Evolutionary conservation across 2,113 vertebrate species (phyloP).

Genomic region (Narcine bancroftii): DNA sequence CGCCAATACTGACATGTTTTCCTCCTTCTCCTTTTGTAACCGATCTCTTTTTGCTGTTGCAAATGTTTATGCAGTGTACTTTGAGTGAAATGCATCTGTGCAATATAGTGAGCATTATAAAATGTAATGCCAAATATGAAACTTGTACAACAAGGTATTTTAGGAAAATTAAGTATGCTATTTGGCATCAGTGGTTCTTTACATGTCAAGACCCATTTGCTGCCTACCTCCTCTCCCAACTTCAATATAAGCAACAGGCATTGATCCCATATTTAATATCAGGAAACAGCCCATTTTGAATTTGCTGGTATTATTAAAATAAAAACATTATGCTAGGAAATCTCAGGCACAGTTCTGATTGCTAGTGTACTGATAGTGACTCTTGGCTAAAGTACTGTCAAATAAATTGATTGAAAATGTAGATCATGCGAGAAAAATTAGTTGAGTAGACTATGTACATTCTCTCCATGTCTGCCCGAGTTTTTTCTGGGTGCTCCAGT

Average conservation of each 20-base stretch:
- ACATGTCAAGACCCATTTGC: neutral
- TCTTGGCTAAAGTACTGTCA: neutral
- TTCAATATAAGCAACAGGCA: neutral
- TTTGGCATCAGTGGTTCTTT: neutral
- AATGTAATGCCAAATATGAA: neutral
- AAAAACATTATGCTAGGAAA: neutral
- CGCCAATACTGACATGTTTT: constrained; percentile 58
- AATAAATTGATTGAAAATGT: neutral
- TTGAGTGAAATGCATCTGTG: constrained; percentile 53
- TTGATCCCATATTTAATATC: neutral
- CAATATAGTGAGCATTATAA: neutral
- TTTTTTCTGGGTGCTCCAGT: too few species aligned
- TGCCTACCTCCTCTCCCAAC: neutral
- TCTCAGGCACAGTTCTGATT: neutral
- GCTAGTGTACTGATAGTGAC: neutral
- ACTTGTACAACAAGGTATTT: neutral
- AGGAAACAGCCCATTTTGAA: neutral
- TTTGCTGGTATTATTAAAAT: neutral
- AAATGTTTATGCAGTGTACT: constrained; percentile 72
- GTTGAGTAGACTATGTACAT: too few species aligned
- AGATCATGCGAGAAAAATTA: neutral
- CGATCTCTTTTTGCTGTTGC: constrained; percentile 71
- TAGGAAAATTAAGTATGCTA: neutral
- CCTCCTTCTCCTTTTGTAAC: constrained; percentile 70
- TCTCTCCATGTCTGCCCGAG: too few species aligned